phyloP scores from a whole-genome alignment of 2,113 vertebrate species.

The Dicaeum eximium region DNA sequence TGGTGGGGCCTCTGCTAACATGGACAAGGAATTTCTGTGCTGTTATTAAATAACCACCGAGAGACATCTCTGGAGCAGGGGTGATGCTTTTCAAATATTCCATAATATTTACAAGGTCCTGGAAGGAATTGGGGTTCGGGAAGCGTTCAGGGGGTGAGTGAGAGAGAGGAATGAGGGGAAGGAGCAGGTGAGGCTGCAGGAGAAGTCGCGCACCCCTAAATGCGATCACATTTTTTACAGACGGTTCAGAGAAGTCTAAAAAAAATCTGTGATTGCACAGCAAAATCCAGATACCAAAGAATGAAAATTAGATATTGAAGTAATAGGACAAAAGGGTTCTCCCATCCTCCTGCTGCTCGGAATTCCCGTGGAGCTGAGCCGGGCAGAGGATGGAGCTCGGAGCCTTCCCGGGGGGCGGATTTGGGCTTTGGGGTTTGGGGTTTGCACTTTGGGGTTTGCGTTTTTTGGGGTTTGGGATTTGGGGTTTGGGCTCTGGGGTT shows the following conservation, averaged over 20 bases:
- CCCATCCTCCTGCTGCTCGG: fast-evolving
- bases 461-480: background rate
- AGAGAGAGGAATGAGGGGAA: too few relatives aligned
- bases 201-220: too few relatives aligned
- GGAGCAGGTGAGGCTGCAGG: too few relatives aligned
- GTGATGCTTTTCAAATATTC: background rate
- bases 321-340: fast-evolving
- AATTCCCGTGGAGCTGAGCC: fast-evolving
- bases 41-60: background rate
- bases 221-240: too few relatives aligned
- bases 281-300: too few relatives aligned
- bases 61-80: background rate
- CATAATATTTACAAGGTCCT: fast-evolving
- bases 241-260: too few relatives aligned
- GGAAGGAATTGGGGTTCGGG: fast-evolving
- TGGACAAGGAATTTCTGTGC: background rate
- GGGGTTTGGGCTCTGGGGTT: too few relatives aligned
- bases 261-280: too few relatives aligned
- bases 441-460: too few relatives aligned
- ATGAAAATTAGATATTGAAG: too few relatives aligned
- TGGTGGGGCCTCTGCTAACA: background rate
- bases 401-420: background rate
- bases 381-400: fast-evolving
- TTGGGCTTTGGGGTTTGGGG: background rate
- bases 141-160: fast-evolving